Percentiles rank a stretch among this genome's conserved stretches.
These are phyloP conservation scores for Tauraco erythrolophus DNA, from an alignment of 2,113 vertebrate genomes.

Conservation along the genomic window DNA sequence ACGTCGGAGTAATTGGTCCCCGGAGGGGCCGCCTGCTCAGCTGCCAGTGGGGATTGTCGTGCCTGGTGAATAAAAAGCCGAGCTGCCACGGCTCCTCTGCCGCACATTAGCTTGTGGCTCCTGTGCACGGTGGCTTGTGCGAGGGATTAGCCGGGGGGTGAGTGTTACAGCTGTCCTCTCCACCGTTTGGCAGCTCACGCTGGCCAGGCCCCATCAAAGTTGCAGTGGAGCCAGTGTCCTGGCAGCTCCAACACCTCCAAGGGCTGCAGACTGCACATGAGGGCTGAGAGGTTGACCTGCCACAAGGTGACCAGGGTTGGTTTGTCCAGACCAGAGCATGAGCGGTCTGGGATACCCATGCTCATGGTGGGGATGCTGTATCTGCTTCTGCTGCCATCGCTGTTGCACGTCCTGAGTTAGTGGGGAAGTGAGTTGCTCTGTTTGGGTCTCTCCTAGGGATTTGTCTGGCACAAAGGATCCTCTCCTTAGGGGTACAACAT, in stretches of 20 bases:
- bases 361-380: neutral
- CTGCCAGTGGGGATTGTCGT: conserved; percentile 73
- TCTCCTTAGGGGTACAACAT: neutral
- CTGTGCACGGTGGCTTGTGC: neutral
- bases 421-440: neutral
- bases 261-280: fast-evolving
- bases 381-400: neutral
- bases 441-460: neutral
- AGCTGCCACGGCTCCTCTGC: conserved; percentile 47
- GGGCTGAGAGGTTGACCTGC: neutral
- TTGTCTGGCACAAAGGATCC: neutral
- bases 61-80: conserved; percentile 50
- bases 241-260: neutral
- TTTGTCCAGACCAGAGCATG: fast-evolving
- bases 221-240: neutral
- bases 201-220: neutral
- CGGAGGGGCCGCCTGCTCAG: conserved; percentile 61
- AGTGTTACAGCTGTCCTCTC: neutral
- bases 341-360: fast-evolving
- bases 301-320: neutral
- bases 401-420: neutral
- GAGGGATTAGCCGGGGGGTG: neutral
- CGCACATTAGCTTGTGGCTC: neutral
- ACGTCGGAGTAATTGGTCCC: conserved; percentile 89
- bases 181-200: neutral